phyloP scores from a whole-genome alignment of 2,113 vertebrate species.

The Onychostoma macrolepis region DNA sequence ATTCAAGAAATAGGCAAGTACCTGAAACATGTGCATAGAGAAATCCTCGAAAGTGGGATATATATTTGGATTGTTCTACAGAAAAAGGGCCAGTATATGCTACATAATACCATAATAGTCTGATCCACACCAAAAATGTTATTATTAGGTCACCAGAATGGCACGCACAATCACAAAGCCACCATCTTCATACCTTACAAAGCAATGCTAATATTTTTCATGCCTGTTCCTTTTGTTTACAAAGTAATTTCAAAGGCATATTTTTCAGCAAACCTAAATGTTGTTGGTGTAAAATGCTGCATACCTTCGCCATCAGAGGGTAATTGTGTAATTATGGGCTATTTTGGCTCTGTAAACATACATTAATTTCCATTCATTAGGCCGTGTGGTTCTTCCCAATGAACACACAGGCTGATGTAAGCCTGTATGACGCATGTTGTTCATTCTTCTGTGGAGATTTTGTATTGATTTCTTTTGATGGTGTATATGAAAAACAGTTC shows the following conservation, averaged over 20 bases:
- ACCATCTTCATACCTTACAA: slow-evolving; percentile 60
- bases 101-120: background rate
- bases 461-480: slow-evolving; percentile 54
- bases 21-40: background rate
- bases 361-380: slow-evolving; percentile 81
- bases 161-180: slow-evolving; percentile 38
- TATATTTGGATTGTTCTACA: background rate
- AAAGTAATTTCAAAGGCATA: slow-evolving; percentile 73
- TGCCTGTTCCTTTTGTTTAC: slow-evolving; percentile 73
- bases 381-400: slow-evolving; percentile 74
- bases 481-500: slow-evolving; percentile 36
- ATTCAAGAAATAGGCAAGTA: background rate
- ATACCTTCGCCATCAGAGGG: slow-evolving; percentile 73
- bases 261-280: slow-evolving; percentile 70
- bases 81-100: background rate
- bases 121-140: background rate
- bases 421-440: slow-evolving; percentile 72
- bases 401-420: slow-evolving; percentile 72
- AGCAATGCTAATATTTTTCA: slow-evolving; percentile 51
- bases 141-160: slow-evolving; percentile 36
- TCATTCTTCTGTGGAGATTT: slow-evolving; percentile 57
- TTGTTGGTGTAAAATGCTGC: slow-evolving; percentile 65
- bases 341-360: slow-evolving; percentile 76
- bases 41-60: background rate
- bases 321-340: slow-evolving; percentile 78